Conservation (phyloP, 2,797 vertebrate species). For the Lepilemur ruficaudatus region DNA sequence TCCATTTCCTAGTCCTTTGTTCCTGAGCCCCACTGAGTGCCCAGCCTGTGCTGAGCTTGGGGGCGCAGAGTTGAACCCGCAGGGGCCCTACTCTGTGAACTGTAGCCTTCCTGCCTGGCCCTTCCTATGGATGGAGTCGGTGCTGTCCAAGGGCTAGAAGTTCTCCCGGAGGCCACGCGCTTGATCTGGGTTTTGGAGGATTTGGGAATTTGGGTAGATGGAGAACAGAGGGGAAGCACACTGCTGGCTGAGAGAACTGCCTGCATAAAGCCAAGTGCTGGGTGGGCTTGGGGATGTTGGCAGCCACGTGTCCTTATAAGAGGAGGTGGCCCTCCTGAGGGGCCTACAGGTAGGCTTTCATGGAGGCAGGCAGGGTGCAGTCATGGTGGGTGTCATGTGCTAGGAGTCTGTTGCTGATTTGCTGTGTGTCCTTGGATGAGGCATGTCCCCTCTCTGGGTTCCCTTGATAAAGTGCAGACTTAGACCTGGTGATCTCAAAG, state of each 20-base stretch:
- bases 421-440: background rate
- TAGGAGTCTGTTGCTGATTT: background rate
- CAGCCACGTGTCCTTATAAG: background rate
- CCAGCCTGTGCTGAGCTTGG: background rate
- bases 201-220: background rate
- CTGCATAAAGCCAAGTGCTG: background rate
- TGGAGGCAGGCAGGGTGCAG: background rate
- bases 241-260: background rate
- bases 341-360: background rate
- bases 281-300: background rate
- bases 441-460: background rate
- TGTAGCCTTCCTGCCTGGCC: background rate
- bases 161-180: background rate
- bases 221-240: background rate
- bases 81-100: background rate
- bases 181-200: background rate
- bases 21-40: background rate
- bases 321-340: background rate
- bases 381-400: background rate
- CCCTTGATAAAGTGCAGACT: background rate
- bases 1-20: background rate
- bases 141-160: background rate
- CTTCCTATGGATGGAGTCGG: background rate
- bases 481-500: background rate
- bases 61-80: background rate